Conservation (phyloP, 1,140 invertebrate genomes). For the Pentalonia nigronervosa region DNA sequence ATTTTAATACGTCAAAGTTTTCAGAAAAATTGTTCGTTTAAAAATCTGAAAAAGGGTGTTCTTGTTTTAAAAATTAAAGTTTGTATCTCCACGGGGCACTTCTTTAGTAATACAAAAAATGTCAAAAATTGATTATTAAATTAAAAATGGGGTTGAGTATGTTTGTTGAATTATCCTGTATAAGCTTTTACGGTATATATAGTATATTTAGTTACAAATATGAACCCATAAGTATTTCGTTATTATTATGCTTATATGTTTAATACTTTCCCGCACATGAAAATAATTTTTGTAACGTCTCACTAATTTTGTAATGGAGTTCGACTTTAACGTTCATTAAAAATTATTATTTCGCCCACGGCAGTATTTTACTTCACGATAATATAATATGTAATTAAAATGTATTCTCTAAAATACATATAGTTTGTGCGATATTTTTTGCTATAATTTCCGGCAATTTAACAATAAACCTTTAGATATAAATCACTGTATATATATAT, state of each 20-base stretch:
- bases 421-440: not conserved
- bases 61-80: too few relatives aligned
- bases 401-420: not conserved
- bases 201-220: too few relatives aligned
- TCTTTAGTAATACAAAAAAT: too few relatives aligned
- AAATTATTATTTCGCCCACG: not conserved
- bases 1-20: too few relatives aligned
- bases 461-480: not conserved
- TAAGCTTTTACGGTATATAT: too few relatives aligned
- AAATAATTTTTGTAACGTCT: not conserved
- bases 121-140: too few relatives aligned
- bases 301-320: not conserved
- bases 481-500: too few relatives aligned
- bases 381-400: slow-evolving; percentile 20
- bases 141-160: too few relatives aligned
- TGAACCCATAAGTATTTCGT: not conserved
- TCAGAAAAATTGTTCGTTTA: too few relatives aligned
- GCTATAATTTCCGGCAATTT: not conserved
- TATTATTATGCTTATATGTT: not conserved
- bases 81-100: too few relatives aligned
- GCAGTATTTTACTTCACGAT: not conserved
- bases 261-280: not conserved
- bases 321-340: not conserved
- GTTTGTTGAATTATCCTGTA: too few relatives aligned
- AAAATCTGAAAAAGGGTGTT: too few relatives aligned